Conservation (phyloP, 2,888 invertebrate genomes). For the Pandemis heparana region DNA sequence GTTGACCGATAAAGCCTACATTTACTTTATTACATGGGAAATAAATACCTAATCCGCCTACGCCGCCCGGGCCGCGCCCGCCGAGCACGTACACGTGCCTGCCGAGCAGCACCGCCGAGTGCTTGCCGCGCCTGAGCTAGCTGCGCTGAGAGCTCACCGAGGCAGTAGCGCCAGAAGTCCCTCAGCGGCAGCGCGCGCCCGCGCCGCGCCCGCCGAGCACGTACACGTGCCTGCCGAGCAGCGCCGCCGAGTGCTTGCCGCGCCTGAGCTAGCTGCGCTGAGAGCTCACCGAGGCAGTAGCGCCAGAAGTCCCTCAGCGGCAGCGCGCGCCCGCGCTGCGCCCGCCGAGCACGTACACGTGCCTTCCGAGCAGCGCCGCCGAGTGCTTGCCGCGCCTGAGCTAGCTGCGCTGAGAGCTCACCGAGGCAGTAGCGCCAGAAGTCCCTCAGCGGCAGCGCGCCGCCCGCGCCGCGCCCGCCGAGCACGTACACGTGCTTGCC, state of each 20-base stretch:
- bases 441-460: conserved; percentile 92
- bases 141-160: conserved; percentile 79
- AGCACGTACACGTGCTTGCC: conserved; percentile 92
- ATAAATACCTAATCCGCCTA: not conserved
- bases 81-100: conserved; percentile 93
- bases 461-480: conserved; percentile 94
- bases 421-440: conserved; percentile 84
- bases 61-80: conserved; percentile 93
- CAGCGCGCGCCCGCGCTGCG: conserved; percentile 91
- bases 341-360: conserved; percentile 94
- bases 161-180: conserved; percentile 94
- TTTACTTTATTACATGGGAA: not conserved
- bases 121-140: conserved; percentile 84
- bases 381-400: conserved; percentile 89
- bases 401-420: not conserved
- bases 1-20: conserved; percentile 17
- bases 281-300: not conserved
- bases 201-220: conserved; percentile 94
- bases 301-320: conserved; percentile 93
- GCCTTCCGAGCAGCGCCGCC: conserved; percentile 90
- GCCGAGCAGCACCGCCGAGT: conserved; percentile 91
- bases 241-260: conserved; percentile 93
- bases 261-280: too few relatives aligned
- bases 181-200: conserved; percentile 91
- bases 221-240: conserved; percentile 91